Conservation (phyloP, 2,888 invertebrate species). For the Falcaria lacertinaria region DNA sequence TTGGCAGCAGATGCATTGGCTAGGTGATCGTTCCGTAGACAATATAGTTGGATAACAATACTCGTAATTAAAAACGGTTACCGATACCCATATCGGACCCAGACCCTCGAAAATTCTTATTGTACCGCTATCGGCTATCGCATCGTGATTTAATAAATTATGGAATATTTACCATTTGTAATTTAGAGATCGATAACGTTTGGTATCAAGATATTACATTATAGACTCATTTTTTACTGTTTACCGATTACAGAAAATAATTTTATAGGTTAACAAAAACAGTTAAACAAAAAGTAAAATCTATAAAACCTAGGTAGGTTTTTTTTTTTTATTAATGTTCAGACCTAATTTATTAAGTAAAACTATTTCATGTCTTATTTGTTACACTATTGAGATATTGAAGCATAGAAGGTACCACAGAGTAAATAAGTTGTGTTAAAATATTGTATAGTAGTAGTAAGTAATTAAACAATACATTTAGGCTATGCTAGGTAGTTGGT, state of each 20-base stretch:
- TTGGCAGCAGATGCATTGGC: constrained; percentile 57
- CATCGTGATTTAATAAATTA: constrained; percentile 24
- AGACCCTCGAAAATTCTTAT: constrained; percentile 41
- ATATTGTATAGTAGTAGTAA: constrained; percentile 10
- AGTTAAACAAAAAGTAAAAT: too few species aligned
- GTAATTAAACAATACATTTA: constrained; percentile 8
- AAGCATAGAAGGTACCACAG: too few species aligned
- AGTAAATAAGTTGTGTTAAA: too few species aligned
- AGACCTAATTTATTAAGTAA: too few species aligned
- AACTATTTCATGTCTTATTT: too few species aligned
- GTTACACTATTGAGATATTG: too few species aligned
- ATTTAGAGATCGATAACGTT: constrained; percentile 31
- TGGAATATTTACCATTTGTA: constrained; percentile 19
- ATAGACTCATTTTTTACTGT: too few species aligned
- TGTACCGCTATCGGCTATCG: constrained; percentile 32
- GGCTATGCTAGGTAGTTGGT: constrained; percentile 3
- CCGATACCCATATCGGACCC: constrained; percentile 42
- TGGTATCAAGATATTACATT: too few species aligned
- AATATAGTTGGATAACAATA: constrained; percentile 62
- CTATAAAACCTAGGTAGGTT: too few species aligned
- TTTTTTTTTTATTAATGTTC: too few species aligned
- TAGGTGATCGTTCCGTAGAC: constrained; percentile 41
- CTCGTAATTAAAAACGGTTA: constrained; percentile 56
- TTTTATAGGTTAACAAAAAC: too few species aligned
- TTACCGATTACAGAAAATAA: too few species aligned